Percentiles rank a stretch among this genome's conserved stretches.
These are phyloP conservation scores for Charina bottae DNA, from an alignment of 2,113 vertebrate species.

Conservation along the genomic window DNA sequence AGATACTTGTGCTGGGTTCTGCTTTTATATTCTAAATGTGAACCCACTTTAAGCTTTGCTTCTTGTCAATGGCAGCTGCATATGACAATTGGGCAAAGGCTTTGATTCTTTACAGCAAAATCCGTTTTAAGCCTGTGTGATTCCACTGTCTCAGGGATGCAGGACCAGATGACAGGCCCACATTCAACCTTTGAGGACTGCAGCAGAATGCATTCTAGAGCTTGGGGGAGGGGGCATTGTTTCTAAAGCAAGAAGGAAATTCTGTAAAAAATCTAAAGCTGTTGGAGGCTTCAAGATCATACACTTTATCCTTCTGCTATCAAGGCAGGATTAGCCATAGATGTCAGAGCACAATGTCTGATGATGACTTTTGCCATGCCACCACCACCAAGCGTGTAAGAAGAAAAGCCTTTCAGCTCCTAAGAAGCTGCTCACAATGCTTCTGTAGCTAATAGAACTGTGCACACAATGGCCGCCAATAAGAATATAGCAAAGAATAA, in stretches of 20 bases:
- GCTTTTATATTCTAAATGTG: neutral
- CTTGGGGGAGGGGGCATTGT: neutral
- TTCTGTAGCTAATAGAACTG: neutral
- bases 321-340: neutral
- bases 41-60: neutral
- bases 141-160: neutral
- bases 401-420: neutral
- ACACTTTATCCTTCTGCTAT: too few species aligned
- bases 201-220: neutral
- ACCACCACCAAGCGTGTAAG: neutral
- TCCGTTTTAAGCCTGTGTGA: neutral
- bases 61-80: rapidly evolving
- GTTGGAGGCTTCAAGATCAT: neutral
- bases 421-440: neutral
- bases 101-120: neutral
- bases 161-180: neutral
- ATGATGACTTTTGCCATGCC: neutral
- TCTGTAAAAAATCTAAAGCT: neutral
- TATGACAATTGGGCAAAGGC: rapidly evolving
- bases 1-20: neutral
- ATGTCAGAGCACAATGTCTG: neutral
- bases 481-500: too few species aligned
- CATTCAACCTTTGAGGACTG: neutral
- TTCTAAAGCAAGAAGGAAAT: neutral
- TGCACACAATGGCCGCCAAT: too few species aligned